Evolutionary conservation across 1,140 invertebrate species (phyloP).

Genomic region (Eufriesea mexicana): DNA sequence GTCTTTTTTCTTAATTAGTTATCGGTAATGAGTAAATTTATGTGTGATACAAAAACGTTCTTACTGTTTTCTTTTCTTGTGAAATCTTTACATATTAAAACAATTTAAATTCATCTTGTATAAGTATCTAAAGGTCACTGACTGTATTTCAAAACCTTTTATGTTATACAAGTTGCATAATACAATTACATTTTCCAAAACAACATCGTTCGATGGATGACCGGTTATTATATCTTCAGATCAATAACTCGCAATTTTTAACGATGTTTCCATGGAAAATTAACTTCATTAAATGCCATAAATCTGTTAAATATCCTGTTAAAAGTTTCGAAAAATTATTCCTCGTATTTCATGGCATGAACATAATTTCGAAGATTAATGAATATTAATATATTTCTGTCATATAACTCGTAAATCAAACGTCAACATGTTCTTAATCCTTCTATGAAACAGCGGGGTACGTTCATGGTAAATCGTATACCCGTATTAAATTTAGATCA

Average conservation of each 20-base stretch:
- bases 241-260: too few species aligned
- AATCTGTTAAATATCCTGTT: not conserved
- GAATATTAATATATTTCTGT: not conserved
- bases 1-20: too few species aligned
- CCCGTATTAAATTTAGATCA: not conserved
- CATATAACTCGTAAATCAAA: not conserved
- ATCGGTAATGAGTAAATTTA: not conserved
- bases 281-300: too few species aligned
- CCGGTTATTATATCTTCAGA: too few species aligned
- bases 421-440: slow-evolving; percentile 5
- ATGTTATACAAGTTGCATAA: too few species aligned
- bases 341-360: not conserved
- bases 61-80: not conserved
- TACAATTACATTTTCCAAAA: too few species aligned
- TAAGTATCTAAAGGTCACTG: too few species aligned
- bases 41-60: not conserved
- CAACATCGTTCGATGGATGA: too few species aligned
- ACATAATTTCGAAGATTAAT: not conserved
- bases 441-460: not conserved
- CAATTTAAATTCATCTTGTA: too few species aligned
- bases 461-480: not conserved
- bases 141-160: too few species aligned
- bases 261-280: too few species aligned
- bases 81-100: too few species aligned
- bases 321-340: not conserved